These are phyloP conservation scores for Beaufortia kweichowensis DNA, from an alignment of 2,113 vertebrate genomes.

Conservation along the genomic window DNA sequence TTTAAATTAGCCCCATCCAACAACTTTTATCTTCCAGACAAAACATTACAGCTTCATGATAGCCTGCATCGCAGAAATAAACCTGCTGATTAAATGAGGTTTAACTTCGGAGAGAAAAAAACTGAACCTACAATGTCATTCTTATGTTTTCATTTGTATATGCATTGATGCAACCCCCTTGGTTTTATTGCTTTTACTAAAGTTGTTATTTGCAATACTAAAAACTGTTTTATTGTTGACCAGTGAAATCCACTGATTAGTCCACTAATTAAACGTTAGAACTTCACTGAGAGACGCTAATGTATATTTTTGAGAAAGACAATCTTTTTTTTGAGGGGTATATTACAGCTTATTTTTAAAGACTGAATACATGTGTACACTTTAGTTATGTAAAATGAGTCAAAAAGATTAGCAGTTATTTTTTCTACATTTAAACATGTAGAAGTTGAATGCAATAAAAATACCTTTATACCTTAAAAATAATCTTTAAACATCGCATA, in stretches of 20 bases:
- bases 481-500: no score
- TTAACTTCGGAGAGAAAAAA: slow-evolving; percentile 28
- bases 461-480: no score
- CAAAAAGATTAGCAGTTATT: no score
- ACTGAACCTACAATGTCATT: slow-evolving; percentile 22
- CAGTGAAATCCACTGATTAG: no score
- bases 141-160: background rate
- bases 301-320: background rate
- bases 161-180: slow-evolving; percentile 1
- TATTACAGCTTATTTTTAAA: no score
- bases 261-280: background rate
- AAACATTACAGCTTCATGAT: slow-evolving; percentile 62
- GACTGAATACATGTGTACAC: no score
- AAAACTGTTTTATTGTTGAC: no score
- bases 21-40: slow-evolving; percentile 60
- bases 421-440: no score
- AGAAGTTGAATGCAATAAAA: no score
- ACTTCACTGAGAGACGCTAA: background rate
- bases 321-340: no score
- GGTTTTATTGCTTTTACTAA: background rate
- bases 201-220: no score
- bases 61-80: slow-evolving; percentile 62
- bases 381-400: no score
- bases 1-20: slow-evolving; percentile 73
- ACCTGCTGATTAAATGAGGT: slow-evolving; percentile 56